A percentile compares a stretch with the other conserved stretches of the same genome.
Evolutionary conservation across 2,888 invertebrate species (phyloP).

Genomic region (Agonum fuliginosum): DNA sequence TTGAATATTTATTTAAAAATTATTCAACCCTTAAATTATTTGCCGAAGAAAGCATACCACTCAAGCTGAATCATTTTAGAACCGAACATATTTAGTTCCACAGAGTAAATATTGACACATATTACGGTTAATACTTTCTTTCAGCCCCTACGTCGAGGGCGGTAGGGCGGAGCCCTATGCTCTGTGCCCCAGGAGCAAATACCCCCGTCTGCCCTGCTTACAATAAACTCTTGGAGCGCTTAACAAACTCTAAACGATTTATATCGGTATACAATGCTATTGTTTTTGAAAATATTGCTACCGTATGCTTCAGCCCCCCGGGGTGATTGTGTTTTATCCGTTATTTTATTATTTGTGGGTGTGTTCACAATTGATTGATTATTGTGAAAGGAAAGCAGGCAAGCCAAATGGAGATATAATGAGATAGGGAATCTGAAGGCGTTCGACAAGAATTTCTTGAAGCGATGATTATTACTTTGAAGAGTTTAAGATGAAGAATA

Average conservation of each 20-base stretch:
- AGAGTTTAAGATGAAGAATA: background rate
- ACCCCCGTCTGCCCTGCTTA: background rate
- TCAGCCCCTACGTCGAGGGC: background rate
- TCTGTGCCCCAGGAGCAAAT: background rate
- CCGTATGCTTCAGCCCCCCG: background rate
- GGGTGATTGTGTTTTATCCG: conserved; percentile 30
- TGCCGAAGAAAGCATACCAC: background rate
- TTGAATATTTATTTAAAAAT: too few species aligned
- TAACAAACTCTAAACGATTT: conserved; percentile 25
- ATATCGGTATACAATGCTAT: conserved; percentile 22
- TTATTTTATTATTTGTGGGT: conserved; percentile 31
- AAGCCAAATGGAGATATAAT: conserved; percentile 1
- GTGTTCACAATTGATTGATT: background rate
- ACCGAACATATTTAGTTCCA: background rate
- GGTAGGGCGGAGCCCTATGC: conserved; percentile 8
- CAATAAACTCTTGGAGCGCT: conserved; percentile 25
- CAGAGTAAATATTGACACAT: conserved; percentile 24
- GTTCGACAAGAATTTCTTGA: background rate
- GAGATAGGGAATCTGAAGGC: background rate
- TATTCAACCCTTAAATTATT: conserved; percentile 8
- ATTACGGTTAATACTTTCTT: conserved; percentile 29
- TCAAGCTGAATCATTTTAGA: conserved; percentile 4
- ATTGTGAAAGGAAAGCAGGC: background rate
- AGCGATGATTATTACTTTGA: conserved; percentile 3
- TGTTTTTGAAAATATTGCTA: conserved; percentile 32